Conservation (phyloP, 2,888 invertebrate genomes). For the Apodemia duryi region DNA sequence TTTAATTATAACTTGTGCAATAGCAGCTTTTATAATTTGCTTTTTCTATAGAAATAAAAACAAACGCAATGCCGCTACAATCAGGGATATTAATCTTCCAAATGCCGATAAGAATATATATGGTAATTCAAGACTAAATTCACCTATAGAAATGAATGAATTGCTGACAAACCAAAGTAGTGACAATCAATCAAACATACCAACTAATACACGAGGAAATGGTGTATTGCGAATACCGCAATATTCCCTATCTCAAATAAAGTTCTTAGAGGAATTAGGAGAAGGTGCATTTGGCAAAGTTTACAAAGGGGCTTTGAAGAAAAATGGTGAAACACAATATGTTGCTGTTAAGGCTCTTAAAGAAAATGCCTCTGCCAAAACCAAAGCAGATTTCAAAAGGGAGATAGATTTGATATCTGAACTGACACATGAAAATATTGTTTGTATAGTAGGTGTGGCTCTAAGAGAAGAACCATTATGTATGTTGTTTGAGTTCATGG, state of each 20-base stretch:
- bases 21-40: slow-evolving; percentile 70
- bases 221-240: slow-evolving; percentile 86
- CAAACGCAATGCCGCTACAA: slow-evolving; percentile 80
- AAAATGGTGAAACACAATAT: slow-evolving; percentile 83
- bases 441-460: slow-evolving; percentile 95
- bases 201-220: slow-evolving; percentile 71
- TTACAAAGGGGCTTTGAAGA: slow-evolving; percentile 94
- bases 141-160: slow-evolving; percentile 91
- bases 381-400: slow-evolving; percentile 93
- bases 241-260: slow-evolving; percentile 90
- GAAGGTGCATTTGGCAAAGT: slow-evolving; percentile 99
- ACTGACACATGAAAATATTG: slow-evolving; percentile 96
- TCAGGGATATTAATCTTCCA: slow-evolving; percentile 84
- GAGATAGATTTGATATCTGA: slow-evolving; percentile 97
- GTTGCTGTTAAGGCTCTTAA: slow-evolving; percentile 97
- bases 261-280: slow-evolving; percentile 93
- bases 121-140: slow-evolving; percentile 86
- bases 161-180: slow-evolving; percentile 80
- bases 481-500: slow-evolving; percentile 99
- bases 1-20: slow-evolving; percentile 72
- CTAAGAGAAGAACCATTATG: slow-evolving; percentile 93
- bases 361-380: slow-evolving; percentile 94
- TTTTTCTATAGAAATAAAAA: slow-evolving; percentile 81
- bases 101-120: slow-evolving; percentile 90
- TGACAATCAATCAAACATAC: slow-evolving; percentile 66